Base-by-base conservation (phyloP, 2,888 invertebrate genomes). In the Cinara cedri region DNA sequence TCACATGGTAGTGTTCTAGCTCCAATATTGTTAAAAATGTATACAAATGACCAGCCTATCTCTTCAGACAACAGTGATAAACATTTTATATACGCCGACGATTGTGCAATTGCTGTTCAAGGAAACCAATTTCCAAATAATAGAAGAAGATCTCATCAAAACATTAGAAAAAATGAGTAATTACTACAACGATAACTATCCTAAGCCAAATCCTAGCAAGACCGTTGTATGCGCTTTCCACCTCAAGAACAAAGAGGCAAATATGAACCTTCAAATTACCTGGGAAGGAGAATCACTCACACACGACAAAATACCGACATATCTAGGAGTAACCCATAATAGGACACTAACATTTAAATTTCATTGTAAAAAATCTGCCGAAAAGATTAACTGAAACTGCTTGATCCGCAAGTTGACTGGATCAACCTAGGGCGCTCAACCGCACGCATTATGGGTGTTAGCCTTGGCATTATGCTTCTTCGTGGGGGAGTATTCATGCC, bases 291-390 rank as follows among this genome's bases (percentile, higher is more conserved):
- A 68, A n/a, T 55, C 19, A 42, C 70, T 74, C n/a, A 13, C 54
- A 75, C 60, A 81, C 34, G 65, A 75, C 16, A 16, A 51, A 10
- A 80, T 65, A 65, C 82, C 75, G 42, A 81, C 62, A 80, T 82
- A 82, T 57, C 74, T 82, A 42, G 81, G 81, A 62, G 55, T 82
- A 8, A 82, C 71, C 21, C 72, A 82, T 24, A 81, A 82, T 55
- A 68, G 82, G 21, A 78, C 82, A 3, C 72, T 83, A 26, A 81
- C 81, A 2, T 82, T 76, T 51, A 82, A 81, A 78, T 14, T 46
- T n/a, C 82, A 80, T 81, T 16, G 51, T 46, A 54, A 81, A 81
- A n/a, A 63, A 26, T 9, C n/a, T n/a, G n/a, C n/a, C n/a, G n/a
- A n/a, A n/a, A n/a, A n/a, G n/a, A n/a, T n/a, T n/a, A n/a, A n/a